Conservation (phyloP, 2,888 invertebrate species). For the Pandemis cinnamomeana region DNA sequence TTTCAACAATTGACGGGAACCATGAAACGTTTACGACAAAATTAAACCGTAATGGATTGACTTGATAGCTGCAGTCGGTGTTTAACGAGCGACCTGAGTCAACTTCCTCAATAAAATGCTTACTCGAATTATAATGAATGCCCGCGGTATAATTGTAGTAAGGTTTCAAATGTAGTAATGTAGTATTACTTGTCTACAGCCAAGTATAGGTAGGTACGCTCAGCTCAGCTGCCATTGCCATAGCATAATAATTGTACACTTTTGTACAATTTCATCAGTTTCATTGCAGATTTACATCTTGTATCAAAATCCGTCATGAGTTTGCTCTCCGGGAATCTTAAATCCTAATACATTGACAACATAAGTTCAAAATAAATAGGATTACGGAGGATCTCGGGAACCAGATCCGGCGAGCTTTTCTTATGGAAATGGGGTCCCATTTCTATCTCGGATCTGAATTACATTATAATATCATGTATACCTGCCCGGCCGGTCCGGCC, state of each 20-base stretch:
- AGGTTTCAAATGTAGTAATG: conserved; percentile 29
- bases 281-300: not conserved
- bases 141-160: conserved; percentile 36
- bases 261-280: not conserved
- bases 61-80: conserved; percentile 72
- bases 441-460: conserved; percentile 48
- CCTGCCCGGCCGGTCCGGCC: conserved; percentile 38
- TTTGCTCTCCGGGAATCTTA: conserved; percentile 38
- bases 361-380: conserved; percentile 47
- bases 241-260: conserved; percentile 17
- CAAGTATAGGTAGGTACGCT: not conserved
- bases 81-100: conserved; percentile 75
- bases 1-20: conserved; percentile 69
- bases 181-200: conserved; percentile 18
- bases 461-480: conserved; percentile 44
- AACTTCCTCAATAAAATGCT: conserved; percentile 82
- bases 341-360: conserved; percentile 44
- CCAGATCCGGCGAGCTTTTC: conserved; percentile 49
- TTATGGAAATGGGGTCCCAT: conserved; percentile 54
- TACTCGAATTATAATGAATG: conserved; percentile 50
- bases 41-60: conserved; percentile 82
- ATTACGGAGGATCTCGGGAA: conserved; percentile 49
- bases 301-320: conserved; percentile 16
- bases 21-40: conserved; percentile 79
- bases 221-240: conserved; percentile 4